Conservation (phyloP, 2,888 invertebrate genomes). For the Leptarthrus brevirostris region DNA sequence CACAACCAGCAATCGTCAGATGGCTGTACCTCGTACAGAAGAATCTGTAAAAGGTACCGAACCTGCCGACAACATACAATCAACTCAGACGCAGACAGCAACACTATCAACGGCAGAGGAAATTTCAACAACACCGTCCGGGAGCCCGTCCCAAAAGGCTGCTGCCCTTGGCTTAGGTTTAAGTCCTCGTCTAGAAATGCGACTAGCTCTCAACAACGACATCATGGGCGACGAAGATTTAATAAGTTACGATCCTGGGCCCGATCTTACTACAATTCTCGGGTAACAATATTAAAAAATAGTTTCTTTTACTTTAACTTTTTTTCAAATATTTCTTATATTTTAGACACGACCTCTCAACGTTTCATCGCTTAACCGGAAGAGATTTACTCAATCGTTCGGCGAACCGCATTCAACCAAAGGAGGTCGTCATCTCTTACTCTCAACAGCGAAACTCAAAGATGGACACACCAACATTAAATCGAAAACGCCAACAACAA, state of each 20-base stretch:
- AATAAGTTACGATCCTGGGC: conserved; percentile 68
- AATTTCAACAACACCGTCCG: conserved; percentile 55
- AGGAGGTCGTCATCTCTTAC: conserved; percentile 68
- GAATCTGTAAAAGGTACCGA: conserved; percentile 57
- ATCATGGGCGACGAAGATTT: conserved; percentile 70
- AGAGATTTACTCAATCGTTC: conserved; percentile 67
- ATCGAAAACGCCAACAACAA: conserved; percentile 61
- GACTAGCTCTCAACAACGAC: conserved; percentile 71
- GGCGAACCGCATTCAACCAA: conserved; percentile 66
- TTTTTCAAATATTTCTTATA: neutral
- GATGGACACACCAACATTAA: conserved; percentile 68
- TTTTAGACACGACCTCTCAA: conserved; percentile 68
- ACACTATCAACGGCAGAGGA: neutral
- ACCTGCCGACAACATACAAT: conserved; percentile 60
- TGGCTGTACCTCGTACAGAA: conserved; percentile 63
- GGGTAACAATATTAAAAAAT: too few relatives aligned
- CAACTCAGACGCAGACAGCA: conserved; percentile 41
- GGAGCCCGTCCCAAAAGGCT: conserved; percentile 52
- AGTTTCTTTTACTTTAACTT: too few relatives aligned
- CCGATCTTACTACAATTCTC: conserved; percentile 68
- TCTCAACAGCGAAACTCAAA: conserved; percentile 69
- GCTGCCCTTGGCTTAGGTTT: conserved; percentile 66
- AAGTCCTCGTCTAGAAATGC: conserved; percentile 77
- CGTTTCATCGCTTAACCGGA: conserved; percentile 68
- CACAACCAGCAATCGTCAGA: conserved; percentile 57